Conservation (phyloP, 2,113 vertebrate genomes). For the Thamnaconus septentrionalis region DNA sequence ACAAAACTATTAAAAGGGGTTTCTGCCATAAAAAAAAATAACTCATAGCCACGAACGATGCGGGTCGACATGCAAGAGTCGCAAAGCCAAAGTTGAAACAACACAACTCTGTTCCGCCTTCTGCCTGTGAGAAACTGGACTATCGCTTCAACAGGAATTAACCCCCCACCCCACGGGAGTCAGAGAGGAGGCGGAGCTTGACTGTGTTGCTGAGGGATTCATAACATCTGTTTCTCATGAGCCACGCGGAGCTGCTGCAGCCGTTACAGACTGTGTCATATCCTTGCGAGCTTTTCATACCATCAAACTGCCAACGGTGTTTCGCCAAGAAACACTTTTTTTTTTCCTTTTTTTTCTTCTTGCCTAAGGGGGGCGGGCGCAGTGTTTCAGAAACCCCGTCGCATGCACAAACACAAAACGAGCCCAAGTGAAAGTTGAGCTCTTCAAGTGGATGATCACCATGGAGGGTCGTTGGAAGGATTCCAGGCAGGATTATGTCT, state of each 20-base stretch:
- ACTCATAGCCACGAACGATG: conserved; percentile 63
- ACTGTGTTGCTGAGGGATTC: conserved; percentile 40
- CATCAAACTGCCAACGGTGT: conserved; percentile 30
- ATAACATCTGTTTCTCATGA: conserved; percentile 72
- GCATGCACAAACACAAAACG: conserved; percentile 60
- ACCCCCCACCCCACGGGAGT: conserved; percentile 12
- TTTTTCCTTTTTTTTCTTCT: too few relatives aligned
- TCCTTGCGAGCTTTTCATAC: conserved; percentile 68
- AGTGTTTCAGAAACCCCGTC: conserved; percentile 54
- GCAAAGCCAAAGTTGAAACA: conserved; percentile 70
- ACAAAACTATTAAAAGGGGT: conserved; percentile 39
- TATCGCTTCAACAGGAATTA: conserved; percentile 25
- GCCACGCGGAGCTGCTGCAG: conserved; percentile 48
- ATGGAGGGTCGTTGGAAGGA: conserved; percentile 51
- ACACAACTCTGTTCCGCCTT: conserved; percentile 10
- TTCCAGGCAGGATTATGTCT: conserved; percentile 47
- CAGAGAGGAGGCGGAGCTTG: conserved; percentile 23
- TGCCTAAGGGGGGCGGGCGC: background rate
- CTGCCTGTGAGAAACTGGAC: conserved; percentile 26
- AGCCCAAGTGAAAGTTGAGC: conserved; percentile 52
- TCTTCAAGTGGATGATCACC: conserved; percentile 31
- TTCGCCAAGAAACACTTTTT: too few relatives aligned
- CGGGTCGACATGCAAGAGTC: conserved; percentile 65
- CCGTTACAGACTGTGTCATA: conserved; percentile 57
- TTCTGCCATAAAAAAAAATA: conserved; percentile 58